Percentiles rank a stretch among this genome's conserved stretches.
Evolutionary conservation across 2,888 invertebrate genomes (phyloP).

Genomic region (Erannis defoliaria): DNA sequence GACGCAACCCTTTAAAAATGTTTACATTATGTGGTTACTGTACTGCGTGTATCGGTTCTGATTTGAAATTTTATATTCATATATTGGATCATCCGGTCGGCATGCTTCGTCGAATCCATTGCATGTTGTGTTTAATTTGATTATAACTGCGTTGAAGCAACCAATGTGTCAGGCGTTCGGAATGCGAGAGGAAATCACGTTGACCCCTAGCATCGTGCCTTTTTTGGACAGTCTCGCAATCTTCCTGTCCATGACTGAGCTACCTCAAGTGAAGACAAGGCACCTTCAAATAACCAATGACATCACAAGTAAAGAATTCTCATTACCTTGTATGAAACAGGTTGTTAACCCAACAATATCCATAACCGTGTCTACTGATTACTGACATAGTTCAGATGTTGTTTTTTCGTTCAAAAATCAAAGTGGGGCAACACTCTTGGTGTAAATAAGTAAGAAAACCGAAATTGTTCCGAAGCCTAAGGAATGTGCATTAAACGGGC

Average conservation of each 20-base stretch:
- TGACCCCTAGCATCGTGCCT: constrained; percentile 78
- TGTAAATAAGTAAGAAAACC: constrained; percentile 64
- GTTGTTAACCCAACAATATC: constrained; percentile 66
- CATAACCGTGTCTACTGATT: constrained; percentile 62
- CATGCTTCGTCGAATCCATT: constrained; percentile 70
- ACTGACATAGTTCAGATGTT: constrained; percentile 69
- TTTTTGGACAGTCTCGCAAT: constrained; percentile 72
- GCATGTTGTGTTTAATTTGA: constrained; percentile 75
- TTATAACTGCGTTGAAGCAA: constrained; percentile 67
- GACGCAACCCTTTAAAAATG: constrained; percentile 68
- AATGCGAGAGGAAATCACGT: constrained; percentile 82
- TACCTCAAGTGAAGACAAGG: constrained; percentile 31
- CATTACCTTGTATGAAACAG: constrained; percentile 54
- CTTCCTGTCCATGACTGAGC: constrained; percentile 61
- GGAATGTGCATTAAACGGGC: constrained; percentile 83
- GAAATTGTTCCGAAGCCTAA: constrained; percentile 70
- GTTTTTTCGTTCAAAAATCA: constrained; percentile 61
- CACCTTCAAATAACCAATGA: constrained; percentile 54
- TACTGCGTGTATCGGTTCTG: constrained; percentile 61
- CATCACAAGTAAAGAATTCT: constrained; percentile 57
- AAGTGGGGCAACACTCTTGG: constrained; percentile 65
- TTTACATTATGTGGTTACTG: constrained; percentile 59
- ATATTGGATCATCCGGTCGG: constrained; percentile 72
- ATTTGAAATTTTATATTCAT: constrained; percentile 69
- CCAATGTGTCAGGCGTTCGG: constrained; percentile 77